Evolutionary conservation across 2,888 invertebrate species (phyloP), one percentile per base, ranked within the genome.

Genomic region (Leucania comma): DNA sequence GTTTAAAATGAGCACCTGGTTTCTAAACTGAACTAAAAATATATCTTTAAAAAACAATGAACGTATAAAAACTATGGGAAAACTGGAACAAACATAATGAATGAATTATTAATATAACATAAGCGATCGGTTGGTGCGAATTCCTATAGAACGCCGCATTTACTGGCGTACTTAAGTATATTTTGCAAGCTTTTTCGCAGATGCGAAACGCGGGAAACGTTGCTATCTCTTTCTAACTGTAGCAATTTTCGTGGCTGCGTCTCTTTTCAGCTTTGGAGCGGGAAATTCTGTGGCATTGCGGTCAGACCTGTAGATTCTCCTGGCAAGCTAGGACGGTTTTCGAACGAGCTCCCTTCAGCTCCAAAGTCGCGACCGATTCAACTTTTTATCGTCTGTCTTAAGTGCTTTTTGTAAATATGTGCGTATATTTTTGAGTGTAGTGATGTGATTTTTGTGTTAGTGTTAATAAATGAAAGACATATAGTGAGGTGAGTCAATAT

Each of bases 291-390:
- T 86, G 89, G 90, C 90, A 89, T 79, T 91, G 91, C 90, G 86
- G 90, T 75, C 92, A 95, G 95, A 95, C 94, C 93, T 94, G 94
- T 94, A 93, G 94, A 92, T 93, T 92, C 92, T 85, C 90, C 90
- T 90, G 91, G 79, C 87, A 81, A 82, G 92, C 70, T 35, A 83
- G 87, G 90, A 93, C 95, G 95, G 90, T 87, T 91, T 87, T 90
- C 88, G 60, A 61, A 62, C 42, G 48, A 78, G 88, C 87, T 77
- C 78, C 53, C 67, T 71, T 70, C 76, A 62, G 71, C 72, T 74
- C 26, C 22, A 20, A 54, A 71, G 64, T 71, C 86, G 80, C 80
- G 81, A 74, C 68, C 83, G 73, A 82, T 80, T 66, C 62, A 77
- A 86, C 85, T 81, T 82, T 84, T 81, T 82, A 66, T 87, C 89